phyloP scores from a whole-genome alignment of 2,797 vertebrate genomes.

The Parotocinclus haroldoi region DNA sequence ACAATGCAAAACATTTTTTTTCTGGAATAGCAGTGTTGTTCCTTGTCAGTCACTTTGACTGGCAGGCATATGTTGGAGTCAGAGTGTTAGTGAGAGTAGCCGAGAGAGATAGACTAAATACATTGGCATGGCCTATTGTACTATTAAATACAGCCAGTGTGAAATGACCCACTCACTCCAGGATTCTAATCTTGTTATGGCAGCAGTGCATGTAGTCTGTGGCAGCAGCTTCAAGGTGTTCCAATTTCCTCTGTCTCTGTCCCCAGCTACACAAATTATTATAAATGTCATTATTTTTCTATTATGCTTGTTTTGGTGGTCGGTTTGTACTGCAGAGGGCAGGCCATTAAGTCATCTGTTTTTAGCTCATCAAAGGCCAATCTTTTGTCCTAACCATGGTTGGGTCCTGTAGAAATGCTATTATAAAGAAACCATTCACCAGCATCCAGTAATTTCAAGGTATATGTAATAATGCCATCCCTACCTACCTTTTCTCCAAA shows the following conservation, averaged over 20 bases:
- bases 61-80: conserved; percentile 72
- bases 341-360: conserved; percentile 62
- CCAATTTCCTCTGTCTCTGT: conserved; percentile 54
- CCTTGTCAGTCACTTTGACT: conserved; percentile 76
- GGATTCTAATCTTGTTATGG: conserved; percentile 76
- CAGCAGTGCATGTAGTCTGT: conserved; percentile 73
- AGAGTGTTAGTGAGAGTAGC: conserved; percentile 55
- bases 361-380: conserved; percentile 73
- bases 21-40: conserved; percentile 55
- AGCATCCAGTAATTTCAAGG: conserved; percentile 54
- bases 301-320: conserved; percentile 74
- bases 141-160: conserved; percentile 68
- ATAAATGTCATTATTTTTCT: conserved; percentile 77
- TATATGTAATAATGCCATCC: conserved; percentile 48
- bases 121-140: conserved; percentile 61
- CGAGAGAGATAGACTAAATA: conserved; percentile 41
- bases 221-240: conserved; percentile 46
- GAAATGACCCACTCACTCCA: conserved; percentile 57
- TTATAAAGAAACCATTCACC: conserved; percentile 68
- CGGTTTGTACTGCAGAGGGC: conserved; percentile 51
- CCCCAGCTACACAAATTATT: conserved; percentile 73
- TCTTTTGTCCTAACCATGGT: conserved; percentile 68
- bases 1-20: conserved; percentile 55
- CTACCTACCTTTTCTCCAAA: conserved; percentile 34
- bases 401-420: conserved; percentile 67